phyloP scores from a whole-genome alignment of 1,140 invertebrate species.

The Dendroctonus ponderosae region DNA sequence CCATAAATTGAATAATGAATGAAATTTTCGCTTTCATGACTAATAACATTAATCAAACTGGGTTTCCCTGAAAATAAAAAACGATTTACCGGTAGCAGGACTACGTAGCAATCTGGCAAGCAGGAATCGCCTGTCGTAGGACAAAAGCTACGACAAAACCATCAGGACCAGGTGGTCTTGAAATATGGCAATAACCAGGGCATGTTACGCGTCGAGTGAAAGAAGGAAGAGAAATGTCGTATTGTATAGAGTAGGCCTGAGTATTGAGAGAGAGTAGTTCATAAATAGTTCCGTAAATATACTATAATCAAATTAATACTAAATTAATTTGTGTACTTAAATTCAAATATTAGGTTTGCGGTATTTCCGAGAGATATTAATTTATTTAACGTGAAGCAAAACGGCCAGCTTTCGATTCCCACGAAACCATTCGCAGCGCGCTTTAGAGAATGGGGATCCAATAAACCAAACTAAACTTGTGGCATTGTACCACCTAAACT shows the following conservation, averaged over 20 bases:
- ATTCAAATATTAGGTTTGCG: no score
- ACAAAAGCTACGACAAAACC: constrained; percentile 20
- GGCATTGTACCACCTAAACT: constrained; percentile 1
- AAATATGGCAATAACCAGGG: constrained; percentile 11
- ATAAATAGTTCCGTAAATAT: background rate
- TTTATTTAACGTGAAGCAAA: no score
- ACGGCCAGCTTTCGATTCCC: no score
- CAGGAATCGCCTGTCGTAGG: constrained; percentile 5
- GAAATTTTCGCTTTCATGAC: background rate
- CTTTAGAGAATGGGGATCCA: background rate
- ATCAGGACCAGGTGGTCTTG: constrained; percentile 18
- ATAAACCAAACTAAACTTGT: constrained; percentile 1
- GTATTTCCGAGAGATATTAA: no score
- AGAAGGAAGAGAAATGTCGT: constrained; percentile 1
- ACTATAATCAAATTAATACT: no score
- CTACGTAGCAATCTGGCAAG: background rate
- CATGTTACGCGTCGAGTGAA: constrained; percentile 7
- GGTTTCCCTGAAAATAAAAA: background rate
- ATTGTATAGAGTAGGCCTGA: background rate
- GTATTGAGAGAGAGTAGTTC: background rate
- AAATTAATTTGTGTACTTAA: no score
- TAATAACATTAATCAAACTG: constrained; percentile 1
- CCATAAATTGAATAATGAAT: no score
- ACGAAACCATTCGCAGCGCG: no score
- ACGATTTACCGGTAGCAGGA: background rate